Percentiles rank a stretch among this genome's conserved stretches.
Conservation (phyloP, 1,140 invertebrate species). For the Phthorimaea operculella region DNA sequence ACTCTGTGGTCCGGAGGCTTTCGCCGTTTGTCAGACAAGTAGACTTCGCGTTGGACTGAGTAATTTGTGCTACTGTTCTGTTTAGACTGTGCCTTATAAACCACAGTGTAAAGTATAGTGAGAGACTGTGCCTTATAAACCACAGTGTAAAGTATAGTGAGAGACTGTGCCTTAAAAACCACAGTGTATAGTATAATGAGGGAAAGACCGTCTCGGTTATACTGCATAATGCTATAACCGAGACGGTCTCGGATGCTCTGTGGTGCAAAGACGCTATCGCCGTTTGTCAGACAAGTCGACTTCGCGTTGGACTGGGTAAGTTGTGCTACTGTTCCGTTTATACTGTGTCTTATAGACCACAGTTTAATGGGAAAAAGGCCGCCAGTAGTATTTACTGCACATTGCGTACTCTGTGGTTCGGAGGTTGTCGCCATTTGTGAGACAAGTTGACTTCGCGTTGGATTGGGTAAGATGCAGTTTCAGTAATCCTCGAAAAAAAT, state of each 20-base stretch:
- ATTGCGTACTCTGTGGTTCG: conserved; percentile 93
- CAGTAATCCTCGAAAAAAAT: no score
- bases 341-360: no score
- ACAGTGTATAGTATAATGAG: conserved; percentile 91
- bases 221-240: conserved; percentile 91
- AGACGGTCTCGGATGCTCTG: no score
- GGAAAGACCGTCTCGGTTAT: conserved; percentile 89
- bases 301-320: conserved; percentile 96
- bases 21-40: conserved; percentile 98
- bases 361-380: conserved; percentile 88
- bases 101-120: conserved; percentile 90
- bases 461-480: conserved; percentile 90
- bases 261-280: conserved; percentile 91
- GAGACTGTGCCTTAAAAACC: no score
- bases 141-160: no score
- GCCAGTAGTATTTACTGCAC: conserved; percentile 88
- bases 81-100: no score
- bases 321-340: conserved; percentile 2
- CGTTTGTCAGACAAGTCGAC: conserved; percentile 98
- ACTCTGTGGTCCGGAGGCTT: conserved; percentile 89
- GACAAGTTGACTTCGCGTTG: conserved; percentile 98
- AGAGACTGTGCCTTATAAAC: no score
- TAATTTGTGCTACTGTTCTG: conserved; percentile 29
- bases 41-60: conserved; percentile 99
- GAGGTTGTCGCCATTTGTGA: conserved; percentile 94